These are phyloP conservation scores for Eurois occulta DNA, from an alignment of 2,888 invertebrate species.

Conservation along the genomic window DNA sequence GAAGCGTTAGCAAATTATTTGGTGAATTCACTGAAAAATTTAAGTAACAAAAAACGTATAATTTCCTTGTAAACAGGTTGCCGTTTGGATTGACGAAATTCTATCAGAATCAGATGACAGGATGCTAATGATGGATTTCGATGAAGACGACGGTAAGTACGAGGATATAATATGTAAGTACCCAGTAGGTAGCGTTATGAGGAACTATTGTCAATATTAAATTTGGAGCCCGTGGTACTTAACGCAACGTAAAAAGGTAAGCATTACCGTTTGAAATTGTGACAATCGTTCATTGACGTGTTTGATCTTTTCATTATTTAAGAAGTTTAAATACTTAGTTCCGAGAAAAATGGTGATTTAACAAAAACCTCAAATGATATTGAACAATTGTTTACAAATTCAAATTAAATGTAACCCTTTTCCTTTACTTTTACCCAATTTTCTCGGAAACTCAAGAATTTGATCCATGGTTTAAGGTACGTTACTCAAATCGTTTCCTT, in stretches of 20 bases:
- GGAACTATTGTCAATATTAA: slow-evolving; percentile 78
- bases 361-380: slow-evolving; percentile 33
- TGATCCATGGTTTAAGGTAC: slow-evolving; percentile 62
- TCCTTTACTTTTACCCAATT: slow-evolving; percentile 61
- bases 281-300: slow-evolving; percentile 77
- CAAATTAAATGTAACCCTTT: slow-evolving; percentile 37
- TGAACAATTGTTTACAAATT: slow-evolving; percentile 80
- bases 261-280: slow-evolving; percentile 75
- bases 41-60: background rate
- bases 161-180: no score
- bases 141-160: slow-evolving; percentile 85
- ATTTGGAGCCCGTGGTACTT: slow-evolving; percentile 44
- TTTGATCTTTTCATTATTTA: slow-evolving; percentile 20
- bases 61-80: slow-evolving; percentile 73
- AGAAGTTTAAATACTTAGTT: slow-evolving; percentile 21
- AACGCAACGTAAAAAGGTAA: slow-evolving; percentile 70
- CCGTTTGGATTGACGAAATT: slow-evolving; percentile 87
- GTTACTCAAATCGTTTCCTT: slow-evolving; percentile 60
- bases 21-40: background rate
- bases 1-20: background rate
- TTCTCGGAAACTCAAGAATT: slow-evolving; percentile 67
- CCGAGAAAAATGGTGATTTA: slow-evolving; percentile 60
- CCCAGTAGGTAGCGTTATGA: background rate
- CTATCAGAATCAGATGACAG: slow-evolving; percentile 85
- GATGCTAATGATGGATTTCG: slow-evolving; percentile 89